A percentile compares a stretch with the other conserved stretches of the same genome.
Evolutionary conservation across 2,113 vertebrate species (phyloP).

Genomic region (Kryptolebias marmoratus): DNA sequence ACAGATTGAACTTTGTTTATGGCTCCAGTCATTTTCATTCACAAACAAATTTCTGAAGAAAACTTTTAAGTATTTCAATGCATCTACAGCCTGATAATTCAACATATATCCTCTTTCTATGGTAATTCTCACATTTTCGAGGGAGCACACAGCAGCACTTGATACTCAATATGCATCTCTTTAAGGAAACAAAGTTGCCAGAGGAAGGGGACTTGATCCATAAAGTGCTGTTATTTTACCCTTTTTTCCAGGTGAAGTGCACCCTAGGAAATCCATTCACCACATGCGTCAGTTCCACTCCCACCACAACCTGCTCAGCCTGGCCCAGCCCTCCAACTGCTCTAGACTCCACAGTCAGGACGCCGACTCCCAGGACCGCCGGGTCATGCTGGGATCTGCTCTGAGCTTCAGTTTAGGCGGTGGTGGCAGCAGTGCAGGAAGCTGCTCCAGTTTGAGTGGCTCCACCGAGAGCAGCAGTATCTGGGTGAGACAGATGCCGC

Average conservation of each 20-base stretch:
- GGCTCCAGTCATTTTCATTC: too few species aligned
- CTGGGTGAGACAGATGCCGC: conserved; percentile 67
- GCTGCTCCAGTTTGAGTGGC: conserved; percentile 64
- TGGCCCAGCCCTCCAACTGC: conserved; percentile 56
- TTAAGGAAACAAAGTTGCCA: neutral
- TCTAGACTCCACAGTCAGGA: conserved; percentile 29
- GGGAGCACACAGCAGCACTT: too few species aligned
- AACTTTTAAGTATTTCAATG: too few species aligned
- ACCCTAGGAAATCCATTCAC: conserved; percentile 72
- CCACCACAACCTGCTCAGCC: conserved; percentile 82
- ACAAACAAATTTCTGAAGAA: too few species aligned
- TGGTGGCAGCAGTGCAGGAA: conserved; percentile 19
- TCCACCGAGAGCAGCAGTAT: conserved; percentile 56
- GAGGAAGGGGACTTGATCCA: too few species aligned
- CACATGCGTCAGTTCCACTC: conserved; percentile 83
- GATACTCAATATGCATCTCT: too few species aligned
- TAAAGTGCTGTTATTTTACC: neutral
- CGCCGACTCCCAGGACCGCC: conserved; percentile 41
- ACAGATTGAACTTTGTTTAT: too few species aligned
- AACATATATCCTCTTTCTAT: too few species aligned
- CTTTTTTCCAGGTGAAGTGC: conserved; percentile 56
- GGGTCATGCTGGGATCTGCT: conserved; percentile 6
- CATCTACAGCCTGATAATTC: too few species aligned
- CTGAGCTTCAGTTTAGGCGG: conserved; percentile 44
- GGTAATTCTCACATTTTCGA: too few species aligned